phyloP scores from a whole-genome alignment of 2,888 invertebrate genomes.

The Arge pagana region DNA sequence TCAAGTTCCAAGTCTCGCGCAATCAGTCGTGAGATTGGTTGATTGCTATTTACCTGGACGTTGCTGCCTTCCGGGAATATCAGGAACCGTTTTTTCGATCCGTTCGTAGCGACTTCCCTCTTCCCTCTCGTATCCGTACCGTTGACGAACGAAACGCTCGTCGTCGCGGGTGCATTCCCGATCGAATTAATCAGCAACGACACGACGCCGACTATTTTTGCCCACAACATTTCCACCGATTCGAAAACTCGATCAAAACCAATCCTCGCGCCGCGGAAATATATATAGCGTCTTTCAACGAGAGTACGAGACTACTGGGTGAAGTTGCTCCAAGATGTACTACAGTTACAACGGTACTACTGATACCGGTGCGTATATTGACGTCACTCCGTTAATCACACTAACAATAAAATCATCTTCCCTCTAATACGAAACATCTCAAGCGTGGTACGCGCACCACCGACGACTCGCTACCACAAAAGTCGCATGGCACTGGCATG shows the following conservation, averaged over 20 bases:
- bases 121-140: conserved; percentile 2
- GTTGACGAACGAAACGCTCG: conserved; percentile 9
- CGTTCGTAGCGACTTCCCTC: conserved; percentile 41
- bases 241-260: too few relatives aligned
- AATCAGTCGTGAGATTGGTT: too few relatives aligned
- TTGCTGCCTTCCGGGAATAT: conserved; percentile 68
- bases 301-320: neutral
- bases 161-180: too few relatives aligned
- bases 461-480: too few relatives aligned
- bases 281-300: neutral
- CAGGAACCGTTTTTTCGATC: conserved; percentile 62
- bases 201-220: conserved; percentile 2
- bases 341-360: conserved; percentile 15
- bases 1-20: too few relatives aligned
- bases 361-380: conserved; percentile 5
- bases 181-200: conserved; percentile 2
- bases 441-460: too few relatives aligned
- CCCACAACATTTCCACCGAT: conserved; percentile 5
- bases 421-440: too few relatives aligned
- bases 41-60: conserved; percentile 65
- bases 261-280: too few relatives aligned
- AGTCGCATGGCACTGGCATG: too few relatives aligned
- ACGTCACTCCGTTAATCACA: conserved; percentile 12
- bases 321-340: neutral
- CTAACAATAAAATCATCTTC: conserved; percentile 6